A percentile compares a stretch with the other conserved stretches of the same genome.
phyloP scores from a whole-genome alignment of 30 jellyfish, hydroid and myxozoan species.

The Haliclystus octoradiatus region DNA sequence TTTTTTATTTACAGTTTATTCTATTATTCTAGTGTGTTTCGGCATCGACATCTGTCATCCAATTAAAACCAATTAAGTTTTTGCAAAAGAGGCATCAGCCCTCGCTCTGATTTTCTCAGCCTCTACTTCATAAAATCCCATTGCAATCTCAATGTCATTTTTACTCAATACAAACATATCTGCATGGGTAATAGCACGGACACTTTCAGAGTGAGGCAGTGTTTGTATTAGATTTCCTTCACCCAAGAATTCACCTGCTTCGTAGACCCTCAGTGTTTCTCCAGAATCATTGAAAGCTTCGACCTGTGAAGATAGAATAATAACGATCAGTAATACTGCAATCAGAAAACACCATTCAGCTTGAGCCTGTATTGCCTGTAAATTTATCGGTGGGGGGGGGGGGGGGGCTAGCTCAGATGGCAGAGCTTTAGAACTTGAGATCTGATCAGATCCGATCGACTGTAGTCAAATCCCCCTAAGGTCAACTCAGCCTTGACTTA shows the following conservation, averaged over 20 bases:
- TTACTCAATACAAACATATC: constrained; percentile 31
- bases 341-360: too few relatives aligned
- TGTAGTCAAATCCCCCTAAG: too few relatives aligned
- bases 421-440: not conserved
- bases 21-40: too few relatives aligned
- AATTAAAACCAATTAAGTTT: too few relatives aligned
- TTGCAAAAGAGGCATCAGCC: too few relatives aligned
- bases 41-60: too few relatives aligned
- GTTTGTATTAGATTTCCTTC: constrained; percentile 9
- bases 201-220: constrained; percentile 8
- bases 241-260: constrained; percentile 43
- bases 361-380: too few relatives aligned
- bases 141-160: constrained; percentile 16
- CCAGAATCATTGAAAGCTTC: constrained; percentile 7
- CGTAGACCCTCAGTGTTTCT: not conserved
- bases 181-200: constrained; percentile 26
- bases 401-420: too few relatives aligned
- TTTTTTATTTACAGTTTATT: too few relatives aligned
- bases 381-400: too few relatives aligned
- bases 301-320: constrained; percentile 7
- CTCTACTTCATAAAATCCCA: constrained; percentile 20
- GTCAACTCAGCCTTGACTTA: too few relatives aligned
- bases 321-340: not conserved
- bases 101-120: constrained; percentile 5
- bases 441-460: too few relatives aligned